phyloP scores from a whole-genome alignment of 2,888 invertebrate species.

The Salticus scenicus region DNA sequence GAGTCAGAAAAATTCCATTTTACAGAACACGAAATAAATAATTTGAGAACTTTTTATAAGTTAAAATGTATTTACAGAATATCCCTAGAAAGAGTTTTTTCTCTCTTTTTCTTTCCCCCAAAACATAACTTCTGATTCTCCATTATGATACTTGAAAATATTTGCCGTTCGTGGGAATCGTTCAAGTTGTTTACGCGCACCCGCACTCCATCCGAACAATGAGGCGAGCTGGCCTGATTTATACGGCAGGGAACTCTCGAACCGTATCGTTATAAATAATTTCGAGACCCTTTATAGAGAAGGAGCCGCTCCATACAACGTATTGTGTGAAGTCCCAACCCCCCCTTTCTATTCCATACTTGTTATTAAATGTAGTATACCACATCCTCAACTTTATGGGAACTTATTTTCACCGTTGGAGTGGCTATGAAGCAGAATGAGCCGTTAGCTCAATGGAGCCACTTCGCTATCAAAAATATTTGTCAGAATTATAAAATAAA shows the following conservation, averaged over 20 bases:
- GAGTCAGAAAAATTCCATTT: too few relatives aligned
- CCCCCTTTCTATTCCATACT: not conserved
- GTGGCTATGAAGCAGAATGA: not conserved
- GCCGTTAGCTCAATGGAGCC: too few relatives aligned
- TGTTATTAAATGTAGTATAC: not conserved
- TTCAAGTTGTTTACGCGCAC: not conserved
- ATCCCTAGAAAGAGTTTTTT: too few relatives aligned
- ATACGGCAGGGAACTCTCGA: not conserved
- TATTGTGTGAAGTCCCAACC: not conserved
- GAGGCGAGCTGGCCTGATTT: not conserved
- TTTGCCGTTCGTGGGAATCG: not conserved
- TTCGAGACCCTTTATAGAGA: not conserved
- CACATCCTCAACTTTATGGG: not conserved
- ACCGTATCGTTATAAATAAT: conserved; percentile 8
- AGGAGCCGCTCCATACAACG: not conserved
- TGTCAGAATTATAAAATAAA: too few relatives aligned
- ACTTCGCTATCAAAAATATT: too few relatives aligned
- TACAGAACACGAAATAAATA: too few relatives aligned
- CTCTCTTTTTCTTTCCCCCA: too few relatives aligned
- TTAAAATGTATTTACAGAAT: too few relatives aligned
- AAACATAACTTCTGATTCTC: too few relatives aligned
- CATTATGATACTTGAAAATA: too few relatives aligned
- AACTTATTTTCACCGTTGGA: not conserved
- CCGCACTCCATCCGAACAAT: not conserved
- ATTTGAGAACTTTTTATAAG: too few relatives aligned